These are phyloP conservation scores for Aplysia californica DNA, from an alignment of 1,140 invertebrate species.

Conservation along the genomic window DNA sequence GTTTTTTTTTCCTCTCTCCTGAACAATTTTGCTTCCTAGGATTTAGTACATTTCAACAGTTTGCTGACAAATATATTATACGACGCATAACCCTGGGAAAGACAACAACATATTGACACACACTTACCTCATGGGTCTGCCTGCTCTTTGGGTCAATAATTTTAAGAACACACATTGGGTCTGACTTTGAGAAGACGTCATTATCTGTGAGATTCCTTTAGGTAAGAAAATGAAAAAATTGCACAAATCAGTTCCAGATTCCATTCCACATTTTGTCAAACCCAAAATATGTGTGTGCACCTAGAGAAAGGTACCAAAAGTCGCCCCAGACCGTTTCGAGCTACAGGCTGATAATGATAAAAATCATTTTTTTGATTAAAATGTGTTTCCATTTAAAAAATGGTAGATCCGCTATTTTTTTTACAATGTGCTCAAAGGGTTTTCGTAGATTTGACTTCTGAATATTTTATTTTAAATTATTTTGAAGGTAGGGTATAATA, in stretches of 20 bases:
- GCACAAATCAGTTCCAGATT: neutral
- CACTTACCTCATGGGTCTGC: neutral
- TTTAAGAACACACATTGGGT: conserved; percentile 18
- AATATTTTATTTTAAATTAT: too few species aligned
- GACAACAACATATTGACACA: too few species aligned
- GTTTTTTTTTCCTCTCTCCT: too few species aligned
- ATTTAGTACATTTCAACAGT: neutral
- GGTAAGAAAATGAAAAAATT: neutral
- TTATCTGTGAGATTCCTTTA: conserved; percentile 10
- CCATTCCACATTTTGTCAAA: neutral
- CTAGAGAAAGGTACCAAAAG: neutral
- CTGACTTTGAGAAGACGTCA: conserved; percentile 26
- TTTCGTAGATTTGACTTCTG: too few species aligned
- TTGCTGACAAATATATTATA: neutral
- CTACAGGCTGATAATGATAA: too few species aligned
- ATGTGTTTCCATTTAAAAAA: neutral
- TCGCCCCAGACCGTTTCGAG: too few species aligned
- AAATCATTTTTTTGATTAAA: neutral
- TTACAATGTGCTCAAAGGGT: too few species aligned
- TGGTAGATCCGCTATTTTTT: too few species aligned
- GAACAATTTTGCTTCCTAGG: too few species aligned
- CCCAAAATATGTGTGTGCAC: neutral
- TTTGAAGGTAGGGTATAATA: too few species aligned
- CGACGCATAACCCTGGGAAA: too few species aligned
- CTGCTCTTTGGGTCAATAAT: neutral